Evolutionary conservation across 2,113 vertebrate genomes (phyloP).

Genomic region (Burhinus bistriatus): DNA sequence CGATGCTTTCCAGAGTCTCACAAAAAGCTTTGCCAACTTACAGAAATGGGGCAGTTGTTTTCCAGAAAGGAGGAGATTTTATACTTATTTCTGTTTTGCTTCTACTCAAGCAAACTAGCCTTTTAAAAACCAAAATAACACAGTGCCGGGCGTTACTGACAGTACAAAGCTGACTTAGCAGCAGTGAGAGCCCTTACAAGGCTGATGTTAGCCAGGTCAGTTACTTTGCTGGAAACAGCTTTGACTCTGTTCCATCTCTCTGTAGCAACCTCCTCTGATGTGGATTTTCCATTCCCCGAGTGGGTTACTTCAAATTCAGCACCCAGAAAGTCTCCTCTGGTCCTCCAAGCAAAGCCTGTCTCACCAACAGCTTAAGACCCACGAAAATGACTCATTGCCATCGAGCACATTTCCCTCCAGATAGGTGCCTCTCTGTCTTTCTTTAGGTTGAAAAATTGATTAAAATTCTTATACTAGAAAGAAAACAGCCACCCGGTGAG

Average conservation of each 20-base stretch:
- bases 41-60: rapidly evolving
- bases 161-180: background rate
- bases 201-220: background rate
- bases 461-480: slow-evolving; percentile 22
- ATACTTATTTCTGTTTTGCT: background rate
- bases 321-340: background rate
- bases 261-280: background rate
- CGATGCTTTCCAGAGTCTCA: background rate
- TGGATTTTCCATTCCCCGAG: background rate
- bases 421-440: background rate
- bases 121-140: background rate
- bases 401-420: background rate
- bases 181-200: background rate
- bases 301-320: background rate
- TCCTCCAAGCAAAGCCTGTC: background rate
- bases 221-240: background rate
- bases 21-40: background rate
- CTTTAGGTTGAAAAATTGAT: background rate
- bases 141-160: rapidly evolving
- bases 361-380: background rate
- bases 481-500: slow-evolving; percentile 12
- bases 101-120: background rate
- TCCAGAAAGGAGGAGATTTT: background rate
- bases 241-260: background rate
- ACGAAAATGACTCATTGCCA: rapidly evolving